phyloP scores from a whole-genome alignment of 1,140 invertebrate genomes.

The Tetramorium alpestre region DNA sequence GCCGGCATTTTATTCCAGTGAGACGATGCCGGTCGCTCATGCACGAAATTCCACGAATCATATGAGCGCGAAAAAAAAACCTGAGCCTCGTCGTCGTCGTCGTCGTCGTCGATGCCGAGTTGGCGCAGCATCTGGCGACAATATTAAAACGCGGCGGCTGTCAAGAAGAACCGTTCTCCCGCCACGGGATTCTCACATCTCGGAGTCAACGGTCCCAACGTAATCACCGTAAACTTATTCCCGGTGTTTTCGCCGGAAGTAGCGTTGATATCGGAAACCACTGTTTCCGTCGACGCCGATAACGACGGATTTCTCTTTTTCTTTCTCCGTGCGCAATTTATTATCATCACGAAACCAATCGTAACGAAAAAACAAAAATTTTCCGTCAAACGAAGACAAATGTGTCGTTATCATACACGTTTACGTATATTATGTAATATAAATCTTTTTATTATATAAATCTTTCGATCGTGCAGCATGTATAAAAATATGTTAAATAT shows the following conservation, averaged over 20 bases:
- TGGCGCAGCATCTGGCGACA: constrained; percentile 21
- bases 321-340: not conserved
- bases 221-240: constrained; percentile 6
- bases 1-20: constrained; percentile 57
- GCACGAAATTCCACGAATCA: constrained; percentile 48
- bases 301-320: not conserved
- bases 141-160: not conserved
- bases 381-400: not conserved
- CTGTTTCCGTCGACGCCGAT: not conserved
- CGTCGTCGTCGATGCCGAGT: not conserved
- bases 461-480: not conserved
- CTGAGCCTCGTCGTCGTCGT: not conserved
- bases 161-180: constrained; percentile 21
- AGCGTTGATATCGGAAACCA: not conserved
- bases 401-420: not conserved
- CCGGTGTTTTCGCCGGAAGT: not conserved
- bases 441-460: not conserved
- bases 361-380: not conserved
- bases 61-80: not conserved
- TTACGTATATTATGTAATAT: not conserved
- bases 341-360: not conserved
- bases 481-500: not conserved
- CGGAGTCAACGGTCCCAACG: not conserved
- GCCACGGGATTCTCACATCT: not conserved
- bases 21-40: constrained; percentile 6